Evolutionary conservation across 2,797 vertebrate genomes (phyloP).

Genomic region (Acanthornis magna): DNA sequence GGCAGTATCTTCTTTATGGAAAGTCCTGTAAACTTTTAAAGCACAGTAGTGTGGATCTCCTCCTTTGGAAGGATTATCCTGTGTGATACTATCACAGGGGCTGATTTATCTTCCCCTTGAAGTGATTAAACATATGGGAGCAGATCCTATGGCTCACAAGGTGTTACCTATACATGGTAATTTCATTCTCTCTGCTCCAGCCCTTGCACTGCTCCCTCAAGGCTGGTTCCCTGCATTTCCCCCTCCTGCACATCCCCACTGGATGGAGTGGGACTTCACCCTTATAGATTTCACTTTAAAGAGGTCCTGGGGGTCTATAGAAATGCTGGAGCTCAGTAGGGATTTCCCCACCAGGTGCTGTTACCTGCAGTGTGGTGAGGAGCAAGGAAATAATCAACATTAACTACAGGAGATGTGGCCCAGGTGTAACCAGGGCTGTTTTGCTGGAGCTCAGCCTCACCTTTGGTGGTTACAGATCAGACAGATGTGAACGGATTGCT

Average conservation of each 20-base stretch:
- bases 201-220: neutral
- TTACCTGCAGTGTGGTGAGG: neutral
- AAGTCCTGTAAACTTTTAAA: neutral
- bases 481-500: neutral
- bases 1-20: neutral
- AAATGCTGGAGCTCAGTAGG: neutral
- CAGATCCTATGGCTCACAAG: neutral
- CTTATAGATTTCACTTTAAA: neutral
- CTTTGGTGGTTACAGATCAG: neutral
- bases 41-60: neutral
- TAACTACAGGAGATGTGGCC: neutral
- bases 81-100: neutral
- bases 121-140: neutral
- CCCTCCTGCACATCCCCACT: rapidly evolving
- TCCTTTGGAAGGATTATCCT: neutral
- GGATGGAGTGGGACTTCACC: neutral
- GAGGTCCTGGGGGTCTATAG: neutral
- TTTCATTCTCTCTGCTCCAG: neutral
- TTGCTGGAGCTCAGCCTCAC: neutral
- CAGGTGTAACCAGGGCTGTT: neutral
- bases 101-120: neutral
- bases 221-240: neutral
- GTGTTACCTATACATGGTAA: neutral
- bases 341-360: neutral
- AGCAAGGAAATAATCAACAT: neutral